Conservation (phyloP, 2,888 invertebrate genomes). For the Epirrhoe alternata region DNA sequence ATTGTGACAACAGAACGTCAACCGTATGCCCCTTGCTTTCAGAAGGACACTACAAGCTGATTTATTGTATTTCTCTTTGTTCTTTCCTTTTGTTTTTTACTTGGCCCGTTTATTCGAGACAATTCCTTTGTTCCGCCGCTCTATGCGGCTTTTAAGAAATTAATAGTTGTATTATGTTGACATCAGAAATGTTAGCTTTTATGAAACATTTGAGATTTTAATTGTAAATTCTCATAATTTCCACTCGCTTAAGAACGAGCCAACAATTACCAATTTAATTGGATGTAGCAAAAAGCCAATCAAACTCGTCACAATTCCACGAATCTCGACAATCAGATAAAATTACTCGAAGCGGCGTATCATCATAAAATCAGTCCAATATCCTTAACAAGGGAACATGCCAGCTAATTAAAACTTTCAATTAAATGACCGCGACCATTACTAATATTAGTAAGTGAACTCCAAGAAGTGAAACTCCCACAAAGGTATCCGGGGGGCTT, state of each 20-base stretch:
- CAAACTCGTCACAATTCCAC: conserved; percentile 28
- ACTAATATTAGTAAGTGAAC: conserved; percentile 24
- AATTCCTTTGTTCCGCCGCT: conserved; percentile 57
- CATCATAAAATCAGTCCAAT: conserved; percentile 66
- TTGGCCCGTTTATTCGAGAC: conserved; percentile 52
- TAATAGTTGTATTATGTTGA: conserved; percentile 50
- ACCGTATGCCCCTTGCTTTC: conserved; percentile 61
- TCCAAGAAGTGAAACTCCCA: conserved; percentile 19
- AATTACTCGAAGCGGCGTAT: conserved; percentile 52
- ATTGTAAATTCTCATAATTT: conserved; percentile 2
- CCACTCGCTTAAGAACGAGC: conserved; percentile 9
- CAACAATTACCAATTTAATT: conserved; percentile 19
- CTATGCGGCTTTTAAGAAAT: conserved; percentile 46
- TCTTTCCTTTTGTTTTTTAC: conserved; percentile 57
- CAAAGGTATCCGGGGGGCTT: no score
- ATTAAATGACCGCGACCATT: conserved; percentile 62
- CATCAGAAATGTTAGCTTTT: conserved; percentile 44
- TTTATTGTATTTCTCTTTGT: conserved; percentile 65
- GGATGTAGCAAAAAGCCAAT: conserved; percentile 32
- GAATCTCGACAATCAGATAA: conserved; percentile 49
- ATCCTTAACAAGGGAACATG: conserved; percentile 71
- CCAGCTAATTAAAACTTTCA: conserved; percentile 73
- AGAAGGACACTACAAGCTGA: conserved; percentile 58
- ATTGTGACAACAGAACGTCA: conserved; percentile 71
- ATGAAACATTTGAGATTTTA: conserved; percentile 12